These are phyloP conservation scores for Platanista minor DNA, from an alignment of 2,113 vertebrate genomes.

Conservation along the genomic window DNA sequence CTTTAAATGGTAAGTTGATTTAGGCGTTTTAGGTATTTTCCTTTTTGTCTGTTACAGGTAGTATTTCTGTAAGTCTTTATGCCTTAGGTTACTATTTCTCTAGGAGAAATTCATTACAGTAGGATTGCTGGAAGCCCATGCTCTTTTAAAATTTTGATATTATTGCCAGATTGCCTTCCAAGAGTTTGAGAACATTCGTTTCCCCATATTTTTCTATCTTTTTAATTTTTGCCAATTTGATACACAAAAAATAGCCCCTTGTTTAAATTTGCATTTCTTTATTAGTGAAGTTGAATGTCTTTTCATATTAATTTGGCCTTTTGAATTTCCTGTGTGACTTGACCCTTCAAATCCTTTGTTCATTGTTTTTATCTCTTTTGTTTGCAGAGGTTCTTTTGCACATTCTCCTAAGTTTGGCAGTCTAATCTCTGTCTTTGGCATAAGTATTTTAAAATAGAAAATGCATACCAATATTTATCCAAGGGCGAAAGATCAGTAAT, in stretches of 20 bases:
- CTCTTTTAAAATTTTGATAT: neutral
- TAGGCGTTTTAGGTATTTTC: neutral
- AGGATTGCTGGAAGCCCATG: neutral
- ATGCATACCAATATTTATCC: neutral
- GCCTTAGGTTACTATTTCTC: neutral
- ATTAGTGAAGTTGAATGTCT: neutral
- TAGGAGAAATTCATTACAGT: neutral
- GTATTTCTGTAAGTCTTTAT: neutral
- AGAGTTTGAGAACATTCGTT: neutral
- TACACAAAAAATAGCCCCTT: neutral
- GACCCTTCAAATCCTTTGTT: neutral
- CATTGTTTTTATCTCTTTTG: neutral
- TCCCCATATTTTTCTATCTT: neutral
- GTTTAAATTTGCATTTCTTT: slow-evolving; percentile 6
- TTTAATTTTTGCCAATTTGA: neutral
- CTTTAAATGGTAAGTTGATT: neutral
- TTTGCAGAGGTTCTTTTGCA: neutral
- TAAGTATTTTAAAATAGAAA: slow-evolving; percentile 38
- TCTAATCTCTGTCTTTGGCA: neutral
- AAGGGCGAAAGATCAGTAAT: neutral
- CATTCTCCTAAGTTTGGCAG: neutral
- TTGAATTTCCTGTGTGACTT: slow-evolving; percentile 10
- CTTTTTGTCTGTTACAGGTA: neutral
- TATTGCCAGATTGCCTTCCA: neutral
- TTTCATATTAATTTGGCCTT: neutral